Evolutionary conservation across 2,888 invertebrate species (phyloP), one percentile per base, ranked within the genome.

Genomic region (Sylvicola cinctus): DNA sequence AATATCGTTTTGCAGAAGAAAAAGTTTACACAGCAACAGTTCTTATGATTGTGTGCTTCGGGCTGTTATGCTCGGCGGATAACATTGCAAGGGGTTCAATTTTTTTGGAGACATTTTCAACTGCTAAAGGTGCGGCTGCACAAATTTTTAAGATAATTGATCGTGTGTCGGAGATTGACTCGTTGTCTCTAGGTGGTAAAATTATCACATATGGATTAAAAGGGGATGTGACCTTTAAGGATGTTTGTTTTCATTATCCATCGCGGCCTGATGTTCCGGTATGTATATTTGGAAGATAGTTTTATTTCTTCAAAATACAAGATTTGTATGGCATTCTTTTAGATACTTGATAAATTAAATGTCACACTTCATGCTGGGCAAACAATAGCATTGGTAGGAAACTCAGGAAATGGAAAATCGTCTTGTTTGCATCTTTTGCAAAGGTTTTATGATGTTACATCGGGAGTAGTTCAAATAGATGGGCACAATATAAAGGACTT

Each of bases 321-420:
- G n/a, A n/a, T n/a, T n/a, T n/a, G n/a, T n/a, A n/a, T n/a, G n/a
- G n/a, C n/a, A n/a, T n/a, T n/a, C n/a, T 4, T 20, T 20, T 20
- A 31, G 25, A 29, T 85, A 4, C 60, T 85, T 23, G 69, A 72
- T 44, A 78, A 72, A 1, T 44, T 80, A 5, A 68, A 61, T 44
- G 52, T 79, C 16, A 67, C 62, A 41, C 66, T 78, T 32, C 61
- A 63, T 36, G 54, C 61, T n/a, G 75, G 76, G 4, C 69, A 76
- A 47, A 77, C 73, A 1, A 65, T 80, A 3, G 80, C 79, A 0
- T 51, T 80, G 3, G 79, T 79, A 4, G 77, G 74, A 0, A 63
- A 71, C 1, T 75, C 74, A 34, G 83, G 84, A 1, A 81, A 81
- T 49, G 84, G 84, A 29, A 84, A 84, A 52, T 80, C 80, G 0